Percentiles rank a stretch among this genome's conserved stretches.
These are phyloP conservation scores for Thymallus thymallus DNA, from an alignment of 2,113 vertebrate species.

Conservation along the genomic window DNA sequence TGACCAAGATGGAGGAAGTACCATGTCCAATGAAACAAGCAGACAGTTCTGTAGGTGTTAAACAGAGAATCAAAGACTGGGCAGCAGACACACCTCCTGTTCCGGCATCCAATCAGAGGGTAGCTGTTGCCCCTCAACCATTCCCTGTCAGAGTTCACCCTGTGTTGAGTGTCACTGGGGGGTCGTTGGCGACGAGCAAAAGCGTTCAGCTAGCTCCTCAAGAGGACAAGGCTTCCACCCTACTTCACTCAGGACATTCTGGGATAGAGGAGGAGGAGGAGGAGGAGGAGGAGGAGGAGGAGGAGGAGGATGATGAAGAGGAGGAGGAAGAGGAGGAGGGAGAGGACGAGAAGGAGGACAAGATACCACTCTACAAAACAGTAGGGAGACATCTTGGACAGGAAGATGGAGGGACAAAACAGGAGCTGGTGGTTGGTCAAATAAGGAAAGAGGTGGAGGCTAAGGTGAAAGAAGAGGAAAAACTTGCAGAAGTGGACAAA, in stretches of 20 bases:
- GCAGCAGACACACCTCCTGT: conserved; percentile 1
- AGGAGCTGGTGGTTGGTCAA: not conserved
- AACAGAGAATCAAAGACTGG: conserved; percentile 67
- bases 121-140: too few species aligned
- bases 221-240: too few species aligned
- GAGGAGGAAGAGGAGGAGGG: not conserved
- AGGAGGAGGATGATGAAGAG: conserved; percentile 10
- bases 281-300: not conserved
- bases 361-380: conserved; percentile 27
- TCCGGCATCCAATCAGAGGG: conserved; percentile 9
- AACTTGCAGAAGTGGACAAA: not conserved
- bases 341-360: not conserved
- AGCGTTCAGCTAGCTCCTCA: too few species aligned
- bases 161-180: too few species aligned
- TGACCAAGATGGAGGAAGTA: conserved; percentile 48
- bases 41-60: conserved; percentile 51
- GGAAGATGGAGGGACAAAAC: not conserved
- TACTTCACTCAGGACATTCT: not conserved
- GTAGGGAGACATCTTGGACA: conserved; percentile 1
- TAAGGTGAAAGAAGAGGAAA: not conserved
- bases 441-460: not conserved
- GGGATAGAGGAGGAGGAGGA: not conserved
- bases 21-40: conserved; percentile 16
- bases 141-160: too few species aligned
- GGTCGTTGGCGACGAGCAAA: too few species aligned